Percentiles rank a stretch among this genome's conserved stretches.
Conservation (phyloP, 2,888 invertebrate species). For the Merodon equestris region DNA sequence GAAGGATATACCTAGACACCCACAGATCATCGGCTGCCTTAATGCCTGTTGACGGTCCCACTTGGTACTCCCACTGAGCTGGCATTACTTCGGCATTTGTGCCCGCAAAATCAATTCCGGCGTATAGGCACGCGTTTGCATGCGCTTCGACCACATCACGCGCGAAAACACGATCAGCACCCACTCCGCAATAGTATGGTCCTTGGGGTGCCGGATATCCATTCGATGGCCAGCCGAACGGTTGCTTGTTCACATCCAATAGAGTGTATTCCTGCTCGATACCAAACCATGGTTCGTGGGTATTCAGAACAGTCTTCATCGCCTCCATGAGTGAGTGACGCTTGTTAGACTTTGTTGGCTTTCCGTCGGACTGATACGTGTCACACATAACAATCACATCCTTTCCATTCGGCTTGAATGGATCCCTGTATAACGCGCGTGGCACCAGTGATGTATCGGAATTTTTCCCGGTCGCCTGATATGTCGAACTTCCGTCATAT, state of each 20-base stretch:
- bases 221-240: constrained; percentile 87
- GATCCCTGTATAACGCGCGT: constrained; percentile 88
- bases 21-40: constrained; percentile 82
- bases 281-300: constrained; percentile 86
- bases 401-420: constrained; percentile 85
- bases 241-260: constrained; percentile 81
- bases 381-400: constrained; percentile 89
- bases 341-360: constrained; percentile 79
- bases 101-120: constrained; percentile 88
- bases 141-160: constrained; percentile 91
- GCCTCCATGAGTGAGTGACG: constrained; percentile 80
- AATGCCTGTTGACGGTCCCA: constrained; percentile 83
- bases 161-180: constrained; percentile 87
- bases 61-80: constrained; percentile 86
- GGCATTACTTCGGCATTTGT: constrained; percentile 92
- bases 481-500: constrained; percentile 87
- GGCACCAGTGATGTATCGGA: constrained; percentile 89
- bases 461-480: constrained; percentile 83
- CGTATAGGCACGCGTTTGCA: constrained; percentile 84
- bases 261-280: constrained; percentile 85
- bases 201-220: constrained; percentile 86
- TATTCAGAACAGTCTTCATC: constrained; percentile 81
- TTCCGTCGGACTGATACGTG: constrained; percentile 83
- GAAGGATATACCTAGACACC: constrained; percentile 82
- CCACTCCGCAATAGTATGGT: constrained; percentile 92